Conservation (phyloP, 2,797 vertebrate genomes). For the Trematomus bernacchii region DNA sequence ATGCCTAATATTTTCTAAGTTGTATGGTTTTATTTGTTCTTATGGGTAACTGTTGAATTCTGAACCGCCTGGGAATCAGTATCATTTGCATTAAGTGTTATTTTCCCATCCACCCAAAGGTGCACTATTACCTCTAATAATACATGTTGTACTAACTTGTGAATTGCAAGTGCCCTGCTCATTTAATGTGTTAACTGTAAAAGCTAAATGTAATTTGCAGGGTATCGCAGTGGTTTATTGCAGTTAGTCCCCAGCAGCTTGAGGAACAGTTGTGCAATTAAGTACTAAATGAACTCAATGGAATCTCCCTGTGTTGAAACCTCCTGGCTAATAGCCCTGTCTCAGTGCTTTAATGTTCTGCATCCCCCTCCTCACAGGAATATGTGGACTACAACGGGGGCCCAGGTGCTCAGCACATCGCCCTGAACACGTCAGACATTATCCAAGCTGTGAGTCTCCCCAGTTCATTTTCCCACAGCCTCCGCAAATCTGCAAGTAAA, state of each 20-base stretch:
- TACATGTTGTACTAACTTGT: no score
- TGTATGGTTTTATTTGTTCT: no score
- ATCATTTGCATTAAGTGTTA: no score
- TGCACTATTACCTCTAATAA: no score
- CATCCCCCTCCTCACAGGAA: constrained; percentile 75
- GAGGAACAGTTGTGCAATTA: not conserved
- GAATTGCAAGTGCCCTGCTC: no score
- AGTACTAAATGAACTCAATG: not conserved
- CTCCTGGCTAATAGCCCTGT: not conserved
- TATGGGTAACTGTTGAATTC: no score
- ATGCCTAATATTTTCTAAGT: no score
- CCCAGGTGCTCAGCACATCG: constrained; percentile 89
- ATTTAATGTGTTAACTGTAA: no score
- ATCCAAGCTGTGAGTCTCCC: constrained; percentile 84
- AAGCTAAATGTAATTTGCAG: no score
- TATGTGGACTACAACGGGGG: constrained; percentile 90
- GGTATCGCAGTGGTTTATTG: not conserved
- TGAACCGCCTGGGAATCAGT: no score
- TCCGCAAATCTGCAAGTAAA: constrained; percentile 30
- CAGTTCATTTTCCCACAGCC: constrained; percentile 6
- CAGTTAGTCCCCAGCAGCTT: not conserved
- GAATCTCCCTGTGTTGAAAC: not conserved
- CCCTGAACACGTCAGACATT: constrained; percentile 88
- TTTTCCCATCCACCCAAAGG: no score
- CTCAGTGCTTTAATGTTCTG: constrained; percentile 1